Conservation (phyloP, 1,140 invertebrate genomes). For the Eueides isabella region DNA sequence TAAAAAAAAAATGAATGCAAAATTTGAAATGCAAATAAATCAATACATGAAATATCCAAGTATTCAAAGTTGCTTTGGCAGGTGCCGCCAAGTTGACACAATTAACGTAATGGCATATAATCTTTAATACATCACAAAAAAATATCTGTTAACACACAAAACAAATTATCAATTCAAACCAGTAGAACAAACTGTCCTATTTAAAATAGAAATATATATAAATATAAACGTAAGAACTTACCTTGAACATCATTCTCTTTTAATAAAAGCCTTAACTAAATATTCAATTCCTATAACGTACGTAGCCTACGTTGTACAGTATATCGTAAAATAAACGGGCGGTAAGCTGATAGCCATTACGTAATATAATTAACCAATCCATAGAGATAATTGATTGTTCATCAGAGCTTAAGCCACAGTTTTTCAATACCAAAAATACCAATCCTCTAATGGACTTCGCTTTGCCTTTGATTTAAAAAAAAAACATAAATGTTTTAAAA, state of each 20-base stretch:
- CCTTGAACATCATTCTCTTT: neutral
- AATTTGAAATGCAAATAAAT: too few species aligned
- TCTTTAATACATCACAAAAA: too few species aligned
- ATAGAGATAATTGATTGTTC: conserved; percentile 44
- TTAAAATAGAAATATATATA: neutral
- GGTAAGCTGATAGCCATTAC: conserved; percentile 39
- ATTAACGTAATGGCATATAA: too few species aligned
- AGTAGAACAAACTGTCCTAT: neutral
- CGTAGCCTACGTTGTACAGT: neutral
- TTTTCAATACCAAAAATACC: conserved; percentile 41
- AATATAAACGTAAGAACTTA: neutral
- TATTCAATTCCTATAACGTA: neutral
- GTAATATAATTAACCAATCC: conserved; percentile 45
- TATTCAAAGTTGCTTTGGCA: too few species aligned
- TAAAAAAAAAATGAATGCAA: too few species aligned
- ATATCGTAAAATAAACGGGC: conserved; percentile 24
- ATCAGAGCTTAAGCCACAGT: conserved; percentile 37
- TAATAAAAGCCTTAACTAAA: neutral
- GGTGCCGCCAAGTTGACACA: too few species aligned
- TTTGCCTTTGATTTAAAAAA: conserved; percentile 63
- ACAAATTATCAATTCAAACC: too few species aligned
- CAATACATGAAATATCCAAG: too few species aligned
- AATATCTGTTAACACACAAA: too few species aligned
- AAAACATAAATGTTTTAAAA: conserved; percentile 64
- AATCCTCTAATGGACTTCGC: conserved; percentile 70